Percentiles rank a stretch among this genome's conserved stretches.
Conservation (phyloP, 2,113 vertebrate genomes). For the Physeter macrocephalus region DNA sequence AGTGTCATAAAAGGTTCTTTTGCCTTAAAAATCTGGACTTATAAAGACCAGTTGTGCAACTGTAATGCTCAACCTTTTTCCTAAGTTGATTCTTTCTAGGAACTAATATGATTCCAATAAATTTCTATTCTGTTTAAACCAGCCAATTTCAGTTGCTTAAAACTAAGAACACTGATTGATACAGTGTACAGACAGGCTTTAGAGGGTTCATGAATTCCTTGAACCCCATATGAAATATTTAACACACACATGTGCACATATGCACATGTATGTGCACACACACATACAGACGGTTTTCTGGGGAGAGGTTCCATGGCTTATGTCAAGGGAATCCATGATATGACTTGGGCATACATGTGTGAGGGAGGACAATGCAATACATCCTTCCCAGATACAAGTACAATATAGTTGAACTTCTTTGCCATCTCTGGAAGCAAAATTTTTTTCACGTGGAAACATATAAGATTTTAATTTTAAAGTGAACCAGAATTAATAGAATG, state of each 20-base stretch:
- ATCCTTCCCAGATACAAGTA: not conserved
- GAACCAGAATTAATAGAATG: not conserved
- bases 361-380: not conserved
- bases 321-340: not conserved
- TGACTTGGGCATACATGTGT: not conserved
- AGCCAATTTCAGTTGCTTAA: not conserved
- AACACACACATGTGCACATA: not conserved
- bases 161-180: not conserved
- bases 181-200: not conserved
- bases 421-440: not conserved
- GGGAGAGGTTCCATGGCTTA: not conserved
- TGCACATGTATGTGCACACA: not conserved
- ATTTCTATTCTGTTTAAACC: not conserved
- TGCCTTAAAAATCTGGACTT: not conserved
- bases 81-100: not conserved
- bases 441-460: not conserved
- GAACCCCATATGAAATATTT: not conserved
- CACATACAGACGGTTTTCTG: not conserved
- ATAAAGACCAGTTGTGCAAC: not conserved
- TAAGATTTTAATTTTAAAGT: conserved; percentile 16
- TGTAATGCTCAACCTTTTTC: not conserved
- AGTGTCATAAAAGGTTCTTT: not conserved
- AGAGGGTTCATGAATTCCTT: not conserved
- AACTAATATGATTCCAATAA: not conserved
- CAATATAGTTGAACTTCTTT: not conserved